Evolutionary conservation across 2,888 invertebrate genomes (phyloP).

Genomic region (Cantharis rustica): DNA sequence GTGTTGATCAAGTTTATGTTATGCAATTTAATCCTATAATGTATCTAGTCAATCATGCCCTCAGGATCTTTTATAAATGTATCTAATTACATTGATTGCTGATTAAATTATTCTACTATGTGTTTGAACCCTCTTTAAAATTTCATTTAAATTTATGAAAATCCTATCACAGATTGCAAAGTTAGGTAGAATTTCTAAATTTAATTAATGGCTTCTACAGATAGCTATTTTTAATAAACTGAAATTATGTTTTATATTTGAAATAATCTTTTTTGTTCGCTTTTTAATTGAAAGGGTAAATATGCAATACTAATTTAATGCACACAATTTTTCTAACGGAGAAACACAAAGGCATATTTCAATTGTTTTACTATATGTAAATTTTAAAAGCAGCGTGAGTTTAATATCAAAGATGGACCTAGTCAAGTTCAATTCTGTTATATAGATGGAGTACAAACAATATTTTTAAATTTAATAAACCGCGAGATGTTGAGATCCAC

Average conservation of each 20-base stretch:
- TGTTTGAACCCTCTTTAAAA: conserved; percentile 2
- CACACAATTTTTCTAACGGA: background rate
- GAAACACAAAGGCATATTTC: background rate
- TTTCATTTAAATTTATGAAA: background rate
- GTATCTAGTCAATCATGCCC: conserved; percentile 14
- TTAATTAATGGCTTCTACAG: background rate
- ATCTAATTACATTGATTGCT: conserved; percentile 26
- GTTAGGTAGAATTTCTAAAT: background rate
- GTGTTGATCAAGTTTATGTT: conserved; percentile 20
- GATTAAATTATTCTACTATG: conserved; percentile 7
- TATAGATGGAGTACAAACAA: background rate
- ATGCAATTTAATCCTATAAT: conserved; percentile 28
- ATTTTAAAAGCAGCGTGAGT: conserved; percentile 2
- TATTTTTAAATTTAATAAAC: too few species aligned
- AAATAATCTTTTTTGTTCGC: background rate
- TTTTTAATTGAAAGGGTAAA: background rate
- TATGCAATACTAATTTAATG: background rate
- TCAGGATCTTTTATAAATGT: conserved; percentile 16
- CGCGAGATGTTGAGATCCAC: too few species aligned
- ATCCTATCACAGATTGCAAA: background rate
- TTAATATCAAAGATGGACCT: conserved; percentile 11
- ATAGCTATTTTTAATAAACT: background rate
- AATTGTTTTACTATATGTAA: background rate
- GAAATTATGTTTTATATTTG: background rate
- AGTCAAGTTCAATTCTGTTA: background rate